Evolutionary conservation across 1,140 invertebrate species (phyloP).

Genomic region (Drosophila equinoxialis): DNA sequence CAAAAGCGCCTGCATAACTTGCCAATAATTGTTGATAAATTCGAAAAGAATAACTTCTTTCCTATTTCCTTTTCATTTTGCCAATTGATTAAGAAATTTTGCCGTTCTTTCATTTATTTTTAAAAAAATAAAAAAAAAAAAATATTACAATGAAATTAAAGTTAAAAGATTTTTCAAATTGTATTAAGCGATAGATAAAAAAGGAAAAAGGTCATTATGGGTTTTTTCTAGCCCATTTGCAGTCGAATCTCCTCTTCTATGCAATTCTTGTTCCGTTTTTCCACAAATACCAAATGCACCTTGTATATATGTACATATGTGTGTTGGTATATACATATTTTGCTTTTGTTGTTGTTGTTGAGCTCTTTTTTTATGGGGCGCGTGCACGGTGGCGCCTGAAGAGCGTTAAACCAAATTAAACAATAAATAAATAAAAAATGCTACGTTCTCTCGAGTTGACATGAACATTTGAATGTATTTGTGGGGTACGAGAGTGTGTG

Average conservation of each 20-base stretch:
- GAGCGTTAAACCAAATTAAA: constrained; percentile 69
- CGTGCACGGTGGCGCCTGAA: constrained; percentile 66
- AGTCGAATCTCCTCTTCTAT: background rate
- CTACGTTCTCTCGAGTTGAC: constrained; percentile 28
- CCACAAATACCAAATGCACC: constrained; percentile 54
- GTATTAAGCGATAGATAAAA: too few relatives aligned
- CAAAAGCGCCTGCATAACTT: too few relatives aligned
- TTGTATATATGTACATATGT: background rate
- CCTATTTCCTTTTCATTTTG: too few relatives aligned
- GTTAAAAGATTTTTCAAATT: too few relatives aligned
- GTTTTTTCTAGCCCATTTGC: too few relatives aligned
- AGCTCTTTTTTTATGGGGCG: constrained; percentile 56
- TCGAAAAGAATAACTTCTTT: too few relatives aligned
- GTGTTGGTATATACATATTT: background rate
- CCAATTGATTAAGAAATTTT: too few relatives aligned
- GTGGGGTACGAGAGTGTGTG: constrained; percentile 19
- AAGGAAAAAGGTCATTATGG: too few relatives aligned
- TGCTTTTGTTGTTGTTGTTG: constrained; percentile 16
- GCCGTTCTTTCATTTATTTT: too few relatives aligned
- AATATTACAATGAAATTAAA: too few relatives aligned
- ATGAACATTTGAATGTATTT: constrained; percentile 25
- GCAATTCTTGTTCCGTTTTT: background rate
- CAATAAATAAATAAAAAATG: constrained; percentile 49
- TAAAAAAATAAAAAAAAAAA: too few relatives aligned
- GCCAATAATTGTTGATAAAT: too few relatives aligned